Percentiles rank a stretch among this genome's conserved stretches.
These are phyloP conservation scores for Callospermophilus lateralis DNA, from an alignment of 2,113 vertebrate species.

Conservation along the genomic window DNA sequence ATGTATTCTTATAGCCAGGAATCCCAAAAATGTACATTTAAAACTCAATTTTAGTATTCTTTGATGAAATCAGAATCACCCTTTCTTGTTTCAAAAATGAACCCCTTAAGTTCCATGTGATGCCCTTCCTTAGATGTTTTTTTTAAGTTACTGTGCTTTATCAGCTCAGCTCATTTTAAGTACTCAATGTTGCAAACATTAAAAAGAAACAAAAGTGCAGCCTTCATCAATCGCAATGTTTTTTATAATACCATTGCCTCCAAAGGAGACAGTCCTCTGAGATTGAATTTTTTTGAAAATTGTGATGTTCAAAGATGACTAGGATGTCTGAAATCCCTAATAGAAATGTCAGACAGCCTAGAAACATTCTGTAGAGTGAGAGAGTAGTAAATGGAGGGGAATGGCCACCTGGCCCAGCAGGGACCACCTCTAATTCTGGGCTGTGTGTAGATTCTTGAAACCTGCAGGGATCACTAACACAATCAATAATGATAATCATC, in stretches of 20 bases:
- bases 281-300: slow-evolving; percentile 18
- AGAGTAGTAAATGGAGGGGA: not conserved
- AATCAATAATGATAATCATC: not conserved
- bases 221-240: not conserved
- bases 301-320: not conserved
- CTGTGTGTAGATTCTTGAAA: not conserved
- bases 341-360: not conserved
- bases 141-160: not conserved
- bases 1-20: not conserved
- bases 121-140: not conserved
- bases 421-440: not conserved
- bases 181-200: not conserved
- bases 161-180: not conserved
- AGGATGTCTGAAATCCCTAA: not conserved
- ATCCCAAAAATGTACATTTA: not conserved
- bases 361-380: not conserved
- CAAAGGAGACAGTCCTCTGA: not conserved
- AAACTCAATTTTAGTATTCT: slow-evolving; percentile 35
- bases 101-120: not conserved
- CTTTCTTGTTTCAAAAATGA: slow-evolving; percentile 11
- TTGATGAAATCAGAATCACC: slow-evolving; percentile 18
- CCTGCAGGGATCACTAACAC: not conserved
- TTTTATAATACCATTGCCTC: not conserved
- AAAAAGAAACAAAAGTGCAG: not conserved
- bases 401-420: not conserved